A percentile compares a stretch with the other conserved stretches of the same genome.
phyloP scores from a whole-genome alignment of 2,888 invertebrate species.

The Auanema freiburgensis region DNA sequence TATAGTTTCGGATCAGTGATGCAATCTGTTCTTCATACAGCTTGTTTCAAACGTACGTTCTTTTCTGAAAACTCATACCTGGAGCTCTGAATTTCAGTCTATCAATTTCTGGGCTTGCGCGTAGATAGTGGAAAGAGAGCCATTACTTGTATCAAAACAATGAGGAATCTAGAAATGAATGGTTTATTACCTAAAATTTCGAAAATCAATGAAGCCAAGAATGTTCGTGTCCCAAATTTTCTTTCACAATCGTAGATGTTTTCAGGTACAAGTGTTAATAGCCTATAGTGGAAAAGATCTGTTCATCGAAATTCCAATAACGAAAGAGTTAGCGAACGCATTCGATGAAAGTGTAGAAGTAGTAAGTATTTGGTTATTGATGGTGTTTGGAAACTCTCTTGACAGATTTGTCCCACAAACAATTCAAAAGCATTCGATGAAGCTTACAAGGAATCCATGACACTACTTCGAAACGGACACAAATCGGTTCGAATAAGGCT shows the following conservation, averaged over 20 bases:
- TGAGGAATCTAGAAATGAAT: constrained; percentile 24
- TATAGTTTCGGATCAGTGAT: constrained; percentile 17
- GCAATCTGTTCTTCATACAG: constrained; percentile 14
- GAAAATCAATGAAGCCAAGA: constrained; percentile 13
- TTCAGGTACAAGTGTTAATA: constrained; percentile 28
- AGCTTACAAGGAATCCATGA: too few relatives aligned
- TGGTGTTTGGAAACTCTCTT: too few relatives aligned
- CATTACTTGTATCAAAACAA: constrained; percentile 29
- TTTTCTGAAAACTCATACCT: background rate
- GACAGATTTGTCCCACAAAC: too few relatives aligned
- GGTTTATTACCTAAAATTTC: constrained; percentile 17
- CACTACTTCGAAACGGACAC: too few relatives aligned
- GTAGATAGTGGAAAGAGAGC: constrained; percentile 27
- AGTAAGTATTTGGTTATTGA: background rate
- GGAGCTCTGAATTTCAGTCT: constrained; percentile 28
- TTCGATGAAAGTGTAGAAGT: constrained; percentile 14
- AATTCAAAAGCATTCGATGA: too few relatives aligned
- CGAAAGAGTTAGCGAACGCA: constrained; percentile 15
- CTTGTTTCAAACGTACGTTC: constrained; percentile 25
- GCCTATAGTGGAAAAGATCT: constrained; percentile 32
- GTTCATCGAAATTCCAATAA: constrained; percentile 31
- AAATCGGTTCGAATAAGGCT: too few relatives aligned
- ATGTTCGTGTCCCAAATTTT: constrained; percentile 3
- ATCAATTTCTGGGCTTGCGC: constrained; percentile 26
- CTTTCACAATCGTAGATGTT: background rate